Evolutionary conservation across 2,113 vertebrate genomes (phyloP).

Genomic region (Sturnira hondurensis): DNA sequence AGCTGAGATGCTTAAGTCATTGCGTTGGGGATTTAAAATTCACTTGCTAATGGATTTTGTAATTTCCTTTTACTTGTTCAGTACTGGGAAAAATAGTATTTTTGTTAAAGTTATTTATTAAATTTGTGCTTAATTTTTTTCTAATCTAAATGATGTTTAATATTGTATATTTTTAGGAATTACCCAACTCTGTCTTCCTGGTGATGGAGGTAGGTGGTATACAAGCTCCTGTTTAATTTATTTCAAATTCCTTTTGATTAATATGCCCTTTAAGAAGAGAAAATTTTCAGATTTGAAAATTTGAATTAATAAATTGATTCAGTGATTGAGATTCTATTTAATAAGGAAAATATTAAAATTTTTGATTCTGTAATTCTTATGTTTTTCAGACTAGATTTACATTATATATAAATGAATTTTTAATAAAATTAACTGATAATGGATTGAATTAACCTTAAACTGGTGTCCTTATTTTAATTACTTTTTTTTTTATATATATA

Average conservation of each 20-base stretch:
- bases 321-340: not conserved
- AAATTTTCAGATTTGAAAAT: conserved; percentile 42
- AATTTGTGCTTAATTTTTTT: conserved; percentile 9
- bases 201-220: conserved; percentile 94
- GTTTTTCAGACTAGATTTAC: conserved; percentile 19
- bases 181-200: conserved; percentile 93
- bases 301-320: conserved; percentile 28
- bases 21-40: conserved; percentile 20
- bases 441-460: conserved; percentile 15
- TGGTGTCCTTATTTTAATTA: conserved; percentile 59
- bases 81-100: not conserved
- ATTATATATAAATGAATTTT: not conserved
- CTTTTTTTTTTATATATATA: conserved; percentile 73
- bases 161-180: conserved; percentile 88
- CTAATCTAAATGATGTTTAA: conserved; percentile 56
- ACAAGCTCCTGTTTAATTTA: conserved; percentile 37
- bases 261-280: not conserved
- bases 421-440: conserved; percentile 21
- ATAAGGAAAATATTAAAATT: conserved; percentile 34
- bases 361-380: not conserved
- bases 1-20: not conserved
- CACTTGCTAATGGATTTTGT: conserved; percentile 20
- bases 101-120: not conserved
- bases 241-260: conserved; percentile 50
- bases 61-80: not conserved